Evolutionary conservation across 2,113 vertebrate species (phyloP), one percentile per base, ranked within the genome.

Genomic region (Silurus meridionalis): DNA sequence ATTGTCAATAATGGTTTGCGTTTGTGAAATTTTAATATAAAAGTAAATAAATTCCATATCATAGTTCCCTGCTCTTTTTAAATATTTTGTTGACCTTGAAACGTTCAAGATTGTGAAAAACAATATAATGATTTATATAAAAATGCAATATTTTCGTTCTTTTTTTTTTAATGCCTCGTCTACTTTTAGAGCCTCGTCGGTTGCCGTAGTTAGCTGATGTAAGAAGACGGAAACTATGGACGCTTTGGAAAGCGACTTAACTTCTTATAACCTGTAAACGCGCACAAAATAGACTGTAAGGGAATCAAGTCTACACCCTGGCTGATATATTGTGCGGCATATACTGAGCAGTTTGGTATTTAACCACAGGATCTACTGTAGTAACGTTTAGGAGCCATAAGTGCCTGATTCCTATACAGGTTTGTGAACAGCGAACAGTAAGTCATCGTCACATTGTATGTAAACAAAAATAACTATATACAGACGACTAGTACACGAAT

Each of bases 161-260:
- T 37, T 37, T 21, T 37, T 37, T 0, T 17, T 48, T 37, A 19
- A 46, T 3, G 17, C 7, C 8, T 17, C 64, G 21, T 58, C 37
- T 10, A 11, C 0, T 2, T 4, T 72, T 67, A 79, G 87, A 82
- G 17, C 87, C 14, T 71, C n/a, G 55, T 23, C 61, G 82, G 88
- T 89, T 91, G 67, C 94, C 93, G 93, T 94, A 92, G 87, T 48
- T 66, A 6, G 5, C 25, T 86, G 89, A 58, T 28, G 28, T 0
- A 61, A 28, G 90, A 91, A 93, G 84, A 79, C 46, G 85, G 67
- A 89, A 82, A 50, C 61, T 2, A 13, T 80, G 28, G 28, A 0
- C 0, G 57, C 5, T 61, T 21, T 7, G 5, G 75, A 6, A 23
- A 4, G 0, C 6, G 28, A 11, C 6, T 23, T 48, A 0, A 58